A percentile compares a stretch with the other conserved stretches of the same genome.
These are phyloP conservation scores for Lepidostoma basale DNA, from an alignment of 1,140 invertebrate species.

Conservation along the genomic window DNA sequence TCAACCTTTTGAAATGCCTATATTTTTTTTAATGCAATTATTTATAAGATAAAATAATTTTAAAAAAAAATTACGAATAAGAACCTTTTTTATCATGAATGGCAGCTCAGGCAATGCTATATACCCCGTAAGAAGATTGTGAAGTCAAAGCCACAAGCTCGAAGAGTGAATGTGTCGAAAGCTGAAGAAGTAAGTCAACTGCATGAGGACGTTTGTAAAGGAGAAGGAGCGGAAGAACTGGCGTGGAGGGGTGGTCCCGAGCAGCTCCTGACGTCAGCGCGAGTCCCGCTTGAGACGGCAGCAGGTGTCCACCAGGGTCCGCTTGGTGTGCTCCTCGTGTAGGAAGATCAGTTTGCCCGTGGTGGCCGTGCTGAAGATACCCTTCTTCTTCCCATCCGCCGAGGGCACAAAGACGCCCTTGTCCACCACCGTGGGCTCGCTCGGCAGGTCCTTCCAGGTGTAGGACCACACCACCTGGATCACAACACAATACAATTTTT, in stretches of 20 bases:
- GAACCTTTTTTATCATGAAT: too few relatives aligned
- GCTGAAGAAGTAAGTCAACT: slow-evolving; percentile 55
- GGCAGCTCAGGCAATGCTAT: too few relatives aligned
- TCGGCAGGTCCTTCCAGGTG: slow-evolving; percentile 57
- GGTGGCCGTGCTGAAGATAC: slow-evolving; percentile 55
- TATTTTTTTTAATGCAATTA: too few relatives aligned
- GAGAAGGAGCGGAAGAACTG: slow-evolving; percentile 37
- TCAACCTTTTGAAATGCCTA: too few relatives aligned
- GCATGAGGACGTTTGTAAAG: slow-evolving; percentile 45
- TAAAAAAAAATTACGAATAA: too few relatives aligned
- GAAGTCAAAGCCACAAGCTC: not conserved
- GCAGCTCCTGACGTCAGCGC: slow-evolving; percentile 58
- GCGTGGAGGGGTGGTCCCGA: slow-evolving; percentile 51
- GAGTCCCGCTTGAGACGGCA: slow-evolving; percentile 51
- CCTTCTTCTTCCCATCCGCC: slow-evolving; percentile 53
- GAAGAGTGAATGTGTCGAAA: slow-evolving; percentile 53
- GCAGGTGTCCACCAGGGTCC: slow-evolving; percentile 53
- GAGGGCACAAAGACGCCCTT: slow-evolving; percentile 58
- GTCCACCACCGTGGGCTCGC: slow-evolving; percentile 52
- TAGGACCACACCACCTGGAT: slow-evolving; percentile 59
- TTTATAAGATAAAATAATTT: too few relatives aligned
- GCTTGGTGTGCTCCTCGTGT: slow-evolving; percentile 55
- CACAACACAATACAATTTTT: too few relatives aligned
- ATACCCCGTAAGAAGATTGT: not conserved
- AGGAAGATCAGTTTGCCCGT: slow-evolving; percentile 52